Evolutionary conservation across 1,140 invertebrate species (phyloP), one percentile per base, ranked within the genome.

Genomic region (Cotesia typhae): DNA sequence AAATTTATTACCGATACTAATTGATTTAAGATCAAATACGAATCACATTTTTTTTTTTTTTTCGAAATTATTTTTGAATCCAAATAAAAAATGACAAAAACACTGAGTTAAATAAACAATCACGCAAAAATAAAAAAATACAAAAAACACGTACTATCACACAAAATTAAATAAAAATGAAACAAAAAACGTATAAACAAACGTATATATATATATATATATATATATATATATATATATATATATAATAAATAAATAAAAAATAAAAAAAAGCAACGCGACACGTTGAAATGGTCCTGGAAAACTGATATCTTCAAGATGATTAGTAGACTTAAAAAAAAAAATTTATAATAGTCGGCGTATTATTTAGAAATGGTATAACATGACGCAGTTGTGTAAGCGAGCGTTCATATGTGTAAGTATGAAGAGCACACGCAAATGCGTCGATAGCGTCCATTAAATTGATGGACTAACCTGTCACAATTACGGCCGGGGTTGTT

Each of bases 401-500:
- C 28, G 28, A 28, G 28, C 28, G 28, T 28, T 28, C 28, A 28
- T 57, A 51, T 65, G 63, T 63, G 5, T 38, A 63, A 10, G 41
- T 47, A 47, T 35, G 35, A 70, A 70, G n/a, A 41, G 68, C 68
- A 70, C 35, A 59, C 52, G 55, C 47, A 71, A 52, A 57, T 37
- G n/a, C 36, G 35, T 35, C 17, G 17, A 57, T 72, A 60, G 65
- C 64, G 65, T 67, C 71, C 71, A 72, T 67, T 20, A 60, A 38
- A 55, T 9, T 28, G 59, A 51, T 67, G 28, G 60, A 74, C 76
- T 81, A 82, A 84, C 83, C 83, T 83, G 78, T 83, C 52, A 84
- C 59, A 55, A 75, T 57, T 47, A 78, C 73, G 12, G 72, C 14
- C 4, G 79, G 76, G 17, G 78, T 81, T 38, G 80, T 77, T 66